Evolutionary conservation across 2,797 vertebrate genomes (phyloP).

Genomic region (Oreochromis grahami): DNA sequence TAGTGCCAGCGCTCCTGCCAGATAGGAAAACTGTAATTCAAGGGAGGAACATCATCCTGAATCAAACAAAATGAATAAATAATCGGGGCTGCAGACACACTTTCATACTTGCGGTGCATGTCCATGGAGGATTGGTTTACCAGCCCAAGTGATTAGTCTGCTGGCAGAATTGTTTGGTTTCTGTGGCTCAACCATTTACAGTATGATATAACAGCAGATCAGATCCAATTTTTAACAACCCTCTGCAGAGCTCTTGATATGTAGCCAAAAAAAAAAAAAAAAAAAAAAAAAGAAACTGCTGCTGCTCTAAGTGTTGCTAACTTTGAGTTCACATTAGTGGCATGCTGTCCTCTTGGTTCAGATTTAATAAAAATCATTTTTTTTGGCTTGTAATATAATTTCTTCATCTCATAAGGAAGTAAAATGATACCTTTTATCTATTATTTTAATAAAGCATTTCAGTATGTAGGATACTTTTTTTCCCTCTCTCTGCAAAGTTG

Average conservation of each 20-base stretch:
- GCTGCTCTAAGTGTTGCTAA: background rate
- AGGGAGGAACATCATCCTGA: conserved; percentile 76
- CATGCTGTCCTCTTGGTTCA: background rate
- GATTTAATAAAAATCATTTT: background rate
- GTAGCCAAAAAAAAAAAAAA: conserved; percentile 19
- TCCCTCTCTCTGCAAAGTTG: background rate
- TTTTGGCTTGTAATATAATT: background rate
- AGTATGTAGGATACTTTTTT: background rate
- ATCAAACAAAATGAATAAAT: conserved; percentile 84
- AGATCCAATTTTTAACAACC: conserved; percentile 53
- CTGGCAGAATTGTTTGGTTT: conserved; percentile 72
- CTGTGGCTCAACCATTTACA: conserved; percentile 71
- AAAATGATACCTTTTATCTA: background rate
- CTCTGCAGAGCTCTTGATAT: conserved; percentile 26
- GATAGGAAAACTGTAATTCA: conserved; percentile 72
- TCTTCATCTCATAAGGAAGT: background rate
- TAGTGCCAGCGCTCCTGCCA: conserved; percentile 70
- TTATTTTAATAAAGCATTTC: background rate
- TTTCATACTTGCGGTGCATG: conserved; percentile 77
- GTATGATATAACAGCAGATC: conserved; percentile 69
- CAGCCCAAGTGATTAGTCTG: conserved; percentile 74
- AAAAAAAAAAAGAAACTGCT: background rate
- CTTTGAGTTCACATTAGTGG: conserved; percentile 27
- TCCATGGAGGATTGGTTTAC: conserved; percentile 76
- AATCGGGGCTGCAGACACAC: conserved; percentile 77